Base-by-base conservation (phyloP, 2,888 invertebrate genomes). In the Drosophila eohydei region DNA sequence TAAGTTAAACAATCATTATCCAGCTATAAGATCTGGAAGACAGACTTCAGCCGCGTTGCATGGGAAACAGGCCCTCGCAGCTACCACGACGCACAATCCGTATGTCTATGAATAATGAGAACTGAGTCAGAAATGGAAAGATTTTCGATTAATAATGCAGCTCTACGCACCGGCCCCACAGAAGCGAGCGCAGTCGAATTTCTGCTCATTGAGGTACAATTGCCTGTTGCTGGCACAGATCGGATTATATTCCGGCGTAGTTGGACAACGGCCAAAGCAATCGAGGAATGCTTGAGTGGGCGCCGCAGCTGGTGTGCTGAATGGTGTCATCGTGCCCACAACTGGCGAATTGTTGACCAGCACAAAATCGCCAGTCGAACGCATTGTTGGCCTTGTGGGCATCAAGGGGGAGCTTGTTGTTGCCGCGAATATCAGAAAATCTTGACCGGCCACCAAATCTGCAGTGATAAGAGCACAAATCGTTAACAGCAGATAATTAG, bases 241-340 rank as follows among this genome's bases (percentile, higher is more conserved):
- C 2, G 93, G 93, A 88, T 91, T 93, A 40, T 92, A 93, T 66
- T 93, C 91, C 0, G 91, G 66, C 0, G 93, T 93, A 0, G 92
- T 91, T 5, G 85, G 91, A 57, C 93, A 93, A n/a, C 73, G 75
- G 12, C 76, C 80, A 38, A 89, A 85, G 65, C 93, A 93, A 3
- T 74, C 59, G 0, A 91, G 60, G 46, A 90, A 92, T 21, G 78
- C 59, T 3, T 79, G 84, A 0, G 85, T 80, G 3, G 88, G 72
- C 0, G 91, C 77, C 1, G 71, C 60, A 0, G 73, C 59, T 0
- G 72, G 62, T 0, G 71, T 32, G 1, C 71, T 71, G 55, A 91
- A 91, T 0, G 91, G 90, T 0, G 80, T 63, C 46, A 90, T 74
- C 0, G 88, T 88, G 5, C 79, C 79, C 5, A 80, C 34, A 7